phyloP scores from a whole-genome alignment of 2,888 invertebrate genomes.

The Heliconius cydno region DNA sequence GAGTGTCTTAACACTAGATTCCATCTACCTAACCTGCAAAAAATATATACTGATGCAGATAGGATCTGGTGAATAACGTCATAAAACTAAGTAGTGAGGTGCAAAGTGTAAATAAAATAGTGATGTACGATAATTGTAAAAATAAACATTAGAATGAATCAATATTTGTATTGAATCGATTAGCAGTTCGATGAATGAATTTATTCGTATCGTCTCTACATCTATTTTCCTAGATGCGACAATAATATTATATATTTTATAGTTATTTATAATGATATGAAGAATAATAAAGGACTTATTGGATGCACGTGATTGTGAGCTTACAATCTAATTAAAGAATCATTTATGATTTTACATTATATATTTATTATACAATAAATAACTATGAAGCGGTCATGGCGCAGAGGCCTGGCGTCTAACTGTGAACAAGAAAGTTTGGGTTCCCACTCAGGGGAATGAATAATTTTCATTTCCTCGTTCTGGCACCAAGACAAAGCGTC shows the following conservation, averaged over 20 bases:
- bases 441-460: too few relatives aligned
- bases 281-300: neutral
- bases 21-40: too few relatives aligned
- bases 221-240: neutral
- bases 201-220: conserved; percentile 2
- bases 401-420: neutral
- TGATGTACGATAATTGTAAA: conserved; percentile 6
- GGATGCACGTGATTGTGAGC: neutral
- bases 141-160: neutral
- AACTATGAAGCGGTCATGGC: neutral
- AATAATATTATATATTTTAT: neutral
- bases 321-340: neutral
- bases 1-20: too few relatives aligned
- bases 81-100: neutral
- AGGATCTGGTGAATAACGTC: neutral
- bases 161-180: conserved; percentile 16
- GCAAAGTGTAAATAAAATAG: neutral
- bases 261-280: neutral
- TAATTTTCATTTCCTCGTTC: too few relatives aligned
- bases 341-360: neutral
- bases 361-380: too few relatives aligned
- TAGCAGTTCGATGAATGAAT: neutral
- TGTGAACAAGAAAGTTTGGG: too few relatives aligned
- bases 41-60: too few relatives aligned
- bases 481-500: too few relatives aligned